These are phyloP conservation scores for Epizoanthus rinbou DNA, from an alignment of 92 coral and sea anemone species.

Conservation along the genomic window DNA sequence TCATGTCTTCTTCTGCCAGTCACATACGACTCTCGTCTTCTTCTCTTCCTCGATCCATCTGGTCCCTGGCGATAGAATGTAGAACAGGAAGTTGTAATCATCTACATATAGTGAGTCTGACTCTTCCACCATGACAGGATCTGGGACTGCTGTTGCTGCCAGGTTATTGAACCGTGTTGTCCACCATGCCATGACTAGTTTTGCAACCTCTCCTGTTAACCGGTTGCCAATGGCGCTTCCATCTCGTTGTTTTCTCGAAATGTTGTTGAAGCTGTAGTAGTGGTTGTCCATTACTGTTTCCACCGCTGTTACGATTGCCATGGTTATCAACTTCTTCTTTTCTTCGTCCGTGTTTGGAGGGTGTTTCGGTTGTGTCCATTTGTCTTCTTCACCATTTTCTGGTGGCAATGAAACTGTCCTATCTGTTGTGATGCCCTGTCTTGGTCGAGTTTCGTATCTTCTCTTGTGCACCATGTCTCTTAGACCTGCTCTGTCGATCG, in stretches of 20 bases:
- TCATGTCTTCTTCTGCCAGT: too few relatives aligned
- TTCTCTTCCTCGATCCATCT: too few relatives aligned
- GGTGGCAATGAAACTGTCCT: neutral
- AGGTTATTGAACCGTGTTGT: slow-evolving; percentile 3
- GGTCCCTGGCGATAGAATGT: too few relatives aligned
- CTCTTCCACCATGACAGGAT: slow-evolving; percentile 4
- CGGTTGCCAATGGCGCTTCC: neutral
- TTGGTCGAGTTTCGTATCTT: slow-evolving; percentile 5
- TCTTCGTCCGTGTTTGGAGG: neutral
- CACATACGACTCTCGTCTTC: too few relatives aligned
- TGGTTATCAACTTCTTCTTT: neutral
- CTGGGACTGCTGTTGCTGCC: neutral
- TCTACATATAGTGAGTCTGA: slow-evolving; percentile 22
- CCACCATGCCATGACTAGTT: slow-evolving; percentile 31
- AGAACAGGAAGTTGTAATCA: slow-evolving; percentile 30
- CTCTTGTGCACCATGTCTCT: slow-evolving; percentile 32
- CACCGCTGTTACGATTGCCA: slow-evolving; percentile 3
- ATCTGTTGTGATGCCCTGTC: slow-evolving; percentile 21
- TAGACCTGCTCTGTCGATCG: neutral
- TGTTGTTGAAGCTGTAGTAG: slow-evolving; percentile 23
- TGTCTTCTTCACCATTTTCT: neutral
- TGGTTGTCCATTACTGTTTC: slow-evolving; percentile 15
- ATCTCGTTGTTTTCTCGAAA: neutral
- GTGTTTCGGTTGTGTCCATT: neutral
- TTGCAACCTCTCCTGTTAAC: neutral